These are phyloP conservation scores for Baccha elongata DNA, from an alignment of 2,888 invertebrate species.

Conservation along the genomic window DNA sequence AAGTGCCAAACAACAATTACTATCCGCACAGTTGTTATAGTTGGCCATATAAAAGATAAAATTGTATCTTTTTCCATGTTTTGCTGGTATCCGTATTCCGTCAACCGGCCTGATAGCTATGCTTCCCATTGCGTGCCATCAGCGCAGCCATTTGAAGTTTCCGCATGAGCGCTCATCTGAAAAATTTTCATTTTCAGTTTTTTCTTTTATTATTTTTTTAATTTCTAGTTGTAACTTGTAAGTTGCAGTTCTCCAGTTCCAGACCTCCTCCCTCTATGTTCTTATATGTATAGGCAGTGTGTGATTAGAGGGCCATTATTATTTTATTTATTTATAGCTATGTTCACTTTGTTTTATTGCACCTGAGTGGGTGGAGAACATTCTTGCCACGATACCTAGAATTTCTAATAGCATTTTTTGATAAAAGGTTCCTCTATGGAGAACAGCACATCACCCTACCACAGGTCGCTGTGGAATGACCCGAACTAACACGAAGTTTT, in stretches of 20 bases:
- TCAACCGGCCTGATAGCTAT: slow-evolving; percentile 63
- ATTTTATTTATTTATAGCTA: slow-evolving; percentile 36
- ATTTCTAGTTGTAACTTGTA: slow-evolving; percentile 73
- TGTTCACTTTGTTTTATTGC: slow-evolving; percentile 47
- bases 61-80: slow-evolving; percentile 31
- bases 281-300: not conserved
- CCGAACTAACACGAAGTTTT: slow-evolving; percentile 64
- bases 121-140: slow-evolving; percentile 76
- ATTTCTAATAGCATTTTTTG: slow-evolving; percentile 10
- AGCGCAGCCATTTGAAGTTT: slow-evolving; percentile 80
- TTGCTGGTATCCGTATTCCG: slow-evolving; percentile 67
- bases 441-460: slow-evolving; percentile 28
- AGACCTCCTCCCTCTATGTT: not conserved
- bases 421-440: not conserved
- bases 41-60: slow-evolving; percentile 29
- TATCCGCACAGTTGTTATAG: slow-evolving; percentile 54
- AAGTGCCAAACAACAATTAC: slow-evolving; percentile 72
- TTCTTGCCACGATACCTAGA: not conserved
- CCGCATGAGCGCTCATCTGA: slow-evolving; percentile 83
- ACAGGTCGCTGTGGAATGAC: slow-evolving; percentile 64
- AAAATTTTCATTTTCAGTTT: slow-evolving; percentile 79
- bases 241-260: not conserved
- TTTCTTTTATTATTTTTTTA: no score
- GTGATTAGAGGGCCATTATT: slow-evolving; percentile 54
- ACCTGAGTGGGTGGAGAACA: slow-evolving; percentile 32